Base-by-base conservation (phyloP, 2,888 invertebrate species). In the Amphipyra tragopoginis region DNA sequence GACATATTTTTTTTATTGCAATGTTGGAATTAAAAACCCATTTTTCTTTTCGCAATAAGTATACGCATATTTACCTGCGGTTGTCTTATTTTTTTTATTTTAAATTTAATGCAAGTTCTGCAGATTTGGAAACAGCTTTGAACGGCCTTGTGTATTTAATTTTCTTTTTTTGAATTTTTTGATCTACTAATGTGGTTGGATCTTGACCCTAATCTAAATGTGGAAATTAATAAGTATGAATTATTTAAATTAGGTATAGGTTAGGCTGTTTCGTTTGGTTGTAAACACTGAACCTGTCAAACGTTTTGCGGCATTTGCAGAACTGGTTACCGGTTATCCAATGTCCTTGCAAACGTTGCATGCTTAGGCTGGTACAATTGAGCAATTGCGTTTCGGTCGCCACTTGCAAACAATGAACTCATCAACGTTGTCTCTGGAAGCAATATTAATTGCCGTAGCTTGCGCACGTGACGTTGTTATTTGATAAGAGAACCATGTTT, bases 351-450 rank as follows among this genome's bases (percentile, higher is more conserved):
- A 65, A 72, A 62, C 67, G 78, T 83, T 83, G 82, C 84, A 84
- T 80, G 84, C 84, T 82, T 83, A 83, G 84, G 76, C 74, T 77
- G 82, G 81, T 84, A 79, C 77, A 72, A 81, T 93, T 92, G 86
- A 81, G 91, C 86, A 92, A 93, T 81, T 78, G 73, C 83, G 88
- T 88, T 90, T 91, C 87, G 88, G 88, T 87, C 84, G 79, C 71
- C 83, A 86, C 90, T 88, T 86, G 88, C 90, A 92, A 93, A 93
- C 91, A 92, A 92, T 92, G 91, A 90, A 91, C 92, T 90, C 93
- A 92, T 90, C 92, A 88, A 68, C 75, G 80, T 77, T 75, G 81
- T 82, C 87, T 86, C 77, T 82, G 79, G 82, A 83, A 83, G 88
- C 83, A 87, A 87, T 89, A 88, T 91, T 91, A 92, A 92, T 90